Base-by-base conservation (phyloP, 2,797 vertebrate genomes). In the Sebastes taczanowskii region DNA sequence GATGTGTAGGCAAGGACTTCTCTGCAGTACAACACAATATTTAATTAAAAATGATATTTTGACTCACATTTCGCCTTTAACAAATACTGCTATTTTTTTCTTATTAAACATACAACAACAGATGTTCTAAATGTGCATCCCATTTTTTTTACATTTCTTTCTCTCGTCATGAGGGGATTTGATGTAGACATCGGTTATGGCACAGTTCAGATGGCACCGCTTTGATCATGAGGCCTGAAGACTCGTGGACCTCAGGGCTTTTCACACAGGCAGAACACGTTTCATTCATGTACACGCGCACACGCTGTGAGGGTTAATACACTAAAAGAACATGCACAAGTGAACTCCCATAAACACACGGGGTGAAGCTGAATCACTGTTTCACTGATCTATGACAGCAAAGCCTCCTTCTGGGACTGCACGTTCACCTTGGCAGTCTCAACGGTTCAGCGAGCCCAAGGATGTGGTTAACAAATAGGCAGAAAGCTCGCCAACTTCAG, bases 401-500 rank as follows among this genome's bases (percentile, higher is more conserved):
- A 82, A 94, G 95, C 95, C 96, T 97, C 95, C 95, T 95, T 88
- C 80, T 87, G 95, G 96, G 97, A 95, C 94, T 86, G 69, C 93
- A 88, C 89, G 94, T 96, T 97, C 97, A 97, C 92, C 94, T 95
- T 93, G 65, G 86, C 84, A 95, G 96, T 94, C 96, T 97, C 96
- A 96, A 95, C 95, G 97, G 96, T 97, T 97, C 97, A 96, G 92
- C 75, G 73, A 91, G 76, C 82, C 89, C 97, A 96, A 96, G 94
- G 97, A 98, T 97, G 96, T 97, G 97, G 96, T 98, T 99, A 99
- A 98, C 98, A 97, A 98, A 98, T 96, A 95, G 95, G 95, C 88
- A 93, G 86, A 90, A 91, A 86, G 75, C 87, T 86, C 29, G 89
- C 95, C 96, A 96, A 97, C 95, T 97, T 96, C 95, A 95, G 95